Base-by-base conservation (phyloP, 2,113 vertebrate genomes). In the Promerops cafer region DNA sequence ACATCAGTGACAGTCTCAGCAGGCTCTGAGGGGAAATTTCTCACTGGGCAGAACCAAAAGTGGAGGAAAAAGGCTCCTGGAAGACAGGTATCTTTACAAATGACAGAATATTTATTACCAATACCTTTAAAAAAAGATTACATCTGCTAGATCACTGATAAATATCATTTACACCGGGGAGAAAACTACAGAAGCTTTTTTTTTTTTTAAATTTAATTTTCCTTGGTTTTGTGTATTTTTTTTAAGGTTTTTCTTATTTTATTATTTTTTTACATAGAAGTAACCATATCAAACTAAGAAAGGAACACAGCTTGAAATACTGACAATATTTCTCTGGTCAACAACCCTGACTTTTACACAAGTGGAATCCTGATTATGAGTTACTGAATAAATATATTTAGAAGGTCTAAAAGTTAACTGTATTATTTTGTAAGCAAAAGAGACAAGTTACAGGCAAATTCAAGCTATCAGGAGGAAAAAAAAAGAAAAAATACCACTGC, bases 21-120 rank as follows among this genome's bases (percentile, higher is more conserved):
- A 71, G 52, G 65, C 0, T 7, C 79, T 39, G 27, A 39, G 49
- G 37, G 14, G 54, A 53, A 70, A 35, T 79, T 28, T 83, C 39
- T 81, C 47, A 83, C 40, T 4, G 11, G 54, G 37, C 14, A 30
- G 21, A 66, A 68, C 0, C 8, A 91, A 65, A 49, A 7, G 26
- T 68, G 65, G 64, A 96, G 95, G 93, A 98, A 97, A 93, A 97
- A 98, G 1, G 88, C 93, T 96, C 87, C 95, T 94, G 44, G 87
- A 91, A 97, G 96, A 97, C 98, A 97, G 84, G 90, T 95, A 96
- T 98, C 97, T 98, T 98, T 98, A 98, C 97, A 98, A 98, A 98
- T 95, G 97, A 98, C 98, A 98, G 98, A 97, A 97, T 98, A 98
- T 98, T 98, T 98, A 98, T 98, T 98, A 98, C 98, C 98, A 98